Conservation (phyloP, 2,113 vertebrate species). For the Ochotona curzoniae region DNA sequence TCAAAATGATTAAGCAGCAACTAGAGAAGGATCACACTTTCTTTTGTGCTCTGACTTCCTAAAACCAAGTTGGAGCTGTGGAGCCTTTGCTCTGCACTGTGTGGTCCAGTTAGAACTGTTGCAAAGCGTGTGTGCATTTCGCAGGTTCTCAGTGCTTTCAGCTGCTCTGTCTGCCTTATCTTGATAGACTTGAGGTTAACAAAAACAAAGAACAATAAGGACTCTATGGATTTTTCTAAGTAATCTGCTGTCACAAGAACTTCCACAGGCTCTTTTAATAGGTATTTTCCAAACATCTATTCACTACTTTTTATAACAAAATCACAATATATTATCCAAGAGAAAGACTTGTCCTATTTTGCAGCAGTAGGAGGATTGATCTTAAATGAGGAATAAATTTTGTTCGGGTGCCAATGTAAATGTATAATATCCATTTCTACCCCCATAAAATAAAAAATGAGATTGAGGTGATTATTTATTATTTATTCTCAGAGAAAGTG, state of each 20-base stretch:
- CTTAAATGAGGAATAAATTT: background rate
- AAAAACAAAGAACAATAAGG: background rate
- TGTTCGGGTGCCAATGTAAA: background rate
- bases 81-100: background rate
- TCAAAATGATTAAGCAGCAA: background rate
- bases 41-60: slow-evolving; percentile 27
- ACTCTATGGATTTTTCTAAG: slow-evolving; percentile 30
- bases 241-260: background rate
- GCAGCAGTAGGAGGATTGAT: background rate
- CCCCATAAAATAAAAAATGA: slow-evolving; percentile 32
- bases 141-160: background rate
- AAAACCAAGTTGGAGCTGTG: background rate
- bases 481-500: background rate
- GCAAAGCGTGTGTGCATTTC: background rate
- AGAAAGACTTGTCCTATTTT: background rate
- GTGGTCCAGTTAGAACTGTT: background rate
- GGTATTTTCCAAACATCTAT: background rate
- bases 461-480: background rate
- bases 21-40: background rate
- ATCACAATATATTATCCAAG: background rate
- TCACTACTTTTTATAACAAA: background rate
- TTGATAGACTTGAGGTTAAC: background rate
- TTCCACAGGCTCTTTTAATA: background rate
- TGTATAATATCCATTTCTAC: background rate
- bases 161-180: background rate